These are phyloP conservation scores for Ptilorrhoa leucosticta DNA, from an alignment of 2,113 vertebrate species.

Conservation along the genomic window DNA sequence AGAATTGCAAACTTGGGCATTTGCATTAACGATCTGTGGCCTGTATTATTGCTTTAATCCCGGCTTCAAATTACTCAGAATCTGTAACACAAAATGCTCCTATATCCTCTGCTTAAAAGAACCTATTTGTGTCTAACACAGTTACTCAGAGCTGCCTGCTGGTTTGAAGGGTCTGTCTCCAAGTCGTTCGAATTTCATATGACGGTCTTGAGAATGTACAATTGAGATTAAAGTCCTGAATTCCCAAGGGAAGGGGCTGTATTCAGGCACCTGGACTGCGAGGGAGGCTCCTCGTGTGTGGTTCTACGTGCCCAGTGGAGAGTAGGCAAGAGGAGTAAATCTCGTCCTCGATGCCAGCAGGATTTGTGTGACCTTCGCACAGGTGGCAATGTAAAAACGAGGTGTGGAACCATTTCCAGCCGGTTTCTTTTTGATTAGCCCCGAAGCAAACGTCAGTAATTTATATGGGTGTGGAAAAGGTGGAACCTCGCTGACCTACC, in stretches of 20 bases:
- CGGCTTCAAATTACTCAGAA: slow-evolving; percentile 20
- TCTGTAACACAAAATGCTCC: background rate
- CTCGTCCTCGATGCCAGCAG: background rate
- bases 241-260: background rate
- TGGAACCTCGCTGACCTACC: background rate
- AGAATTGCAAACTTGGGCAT: slow-evolving; percentile 18
- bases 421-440: background rate
- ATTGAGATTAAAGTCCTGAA: background rate
- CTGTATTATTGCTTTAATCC: slow-evolving; percentile 31
- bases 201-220: background rate
- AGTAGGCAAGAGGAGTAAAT: background rate
- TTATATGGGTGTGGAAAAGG: background rate
- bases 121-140: background rate
- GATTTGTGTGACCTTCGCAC: background rate
- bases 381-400: background rate
- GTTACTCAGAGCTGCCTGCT: background rate
- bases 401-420: background rate
- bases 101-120: background rate
- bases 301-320: background rate
- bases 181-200: background rate
- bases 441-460: background rate
- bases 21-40: slow-evolving; percentile 45
- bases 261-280: no score
- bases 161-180: background rate
- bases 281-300: background rate